Conservation (phyloP, 2,888 invertebrate species). For the Pterostichus madidus region DNA sequence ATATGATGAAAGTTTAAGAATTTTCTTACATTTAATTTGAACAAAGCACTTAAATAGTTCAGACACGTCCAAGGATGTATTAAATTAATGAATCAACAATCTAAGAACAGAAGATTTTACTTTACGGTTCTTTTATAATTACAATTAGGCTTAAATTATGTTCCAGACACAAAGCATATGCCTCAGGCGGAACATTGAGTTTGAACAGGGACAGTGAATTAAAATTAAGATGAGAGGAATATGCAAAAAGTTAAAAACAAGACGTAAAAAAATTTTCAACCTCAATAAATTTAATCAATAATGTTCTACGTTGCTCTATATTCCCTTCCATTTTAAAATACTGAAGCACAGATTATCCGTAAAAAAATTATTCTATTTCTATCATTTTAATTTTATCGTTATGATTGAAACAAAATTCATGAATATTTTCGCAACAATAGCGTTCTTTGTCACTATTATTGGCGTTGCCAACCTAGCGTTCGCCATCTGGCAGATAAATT, state of each 20-base stretch:
- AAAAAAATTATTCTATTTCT: neutral
- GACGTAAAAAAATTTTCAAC: neutral
- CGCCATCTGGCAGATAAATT: no score
- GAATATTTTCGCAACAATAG: no score
- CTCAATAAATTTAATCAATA: conserved; percentile 42
- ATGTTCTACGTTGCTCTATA: neutral
- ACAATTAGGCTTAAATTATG: conserved; percentile 36
- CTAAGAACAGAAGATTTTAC: conserved; percentile 9
- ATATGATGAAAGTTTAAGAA: conserved; percentile 51
- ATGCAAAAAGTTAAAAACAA: conserved; percentile 32
- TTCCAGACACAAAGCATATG: conserved; percentile 29
- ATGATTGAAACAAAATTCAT: no score
- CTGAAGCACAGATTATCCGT: neutral
- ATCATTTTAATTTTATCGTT: no score
- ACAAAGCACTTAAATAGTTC: conserved; percentile 52
- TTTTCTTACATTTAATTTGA: conserved; percentile 52
- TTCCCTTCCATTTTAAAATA: neutral
- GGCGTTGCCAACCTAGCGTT: no score
- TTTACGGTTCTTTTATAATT: conserved; percentile 30
- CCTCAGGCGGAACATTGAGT: conserved; percentile 27
- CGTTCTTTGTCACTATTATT: no score
- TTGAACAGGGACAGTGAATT: neutral
- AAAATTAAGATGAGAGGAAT: conserved; percentile 12
- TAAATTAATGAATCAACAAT: conserved; percentile 45
- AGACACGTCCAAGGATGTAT: conserved; percentile 21